Base-by-base conservation (phyloP, 1,140 invertebrate species). In the Dendrolimus punctatus region DNA sequence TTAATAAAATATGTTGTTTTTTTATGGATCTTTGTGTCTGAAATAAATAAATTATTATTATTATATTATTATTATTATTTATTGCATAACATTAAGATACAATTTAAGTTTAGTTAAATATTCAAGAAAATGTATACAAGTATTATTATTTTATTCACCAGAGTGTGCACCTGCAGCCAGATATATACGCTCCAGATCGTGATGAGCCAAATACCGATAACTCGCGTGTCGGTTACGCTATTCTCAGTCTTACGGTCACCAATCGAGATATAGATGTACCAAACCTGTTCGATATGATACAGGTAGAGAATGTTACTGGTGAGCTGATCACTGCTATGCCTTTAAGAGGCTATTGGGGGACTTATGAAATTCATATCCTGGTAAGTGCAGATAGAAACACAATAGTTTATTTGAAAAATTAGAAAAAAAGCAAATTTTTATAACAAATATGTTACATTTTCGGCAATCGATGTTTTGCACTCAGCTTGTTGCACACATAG, bases 301-400 rank as follows among this genome's bases (percentile, higher is more conserved):
- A 75, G 51, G 57, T 70, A 5, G 49, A 78, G 36, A 75, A 80
- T 49, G 73, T 77, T 46, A 68, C 73, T 6, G 88, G 85, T 0
- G 69, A 83, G 40, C 69, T 90, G 5, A 68, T 66, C 38, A 79
- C 86, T 2, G 56, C 62, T 2, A 70, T 75, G 51, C 62, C 78
- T 45, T 65, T 90, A 7, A 84, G 71, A 63, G 84, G 85, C 5
- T 88, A 78, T 57, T 90, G 88, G 82, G 90, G 90, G 36, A 81
- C 73, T 7, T 89, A 88, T 55, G 65, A 58, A 8, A 71, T 90
- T 38, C 63, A 68, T 46, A 78, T 90, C 40, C 55, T 62, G 60
- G 89, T 90, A 66, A 77, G 75, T 69, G n/a, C 23, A 39, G 6
- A 36, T 42, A 41, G 8, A 9, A 46, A 46, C 1, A 46, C n/a